phyloP scores from a whole-genome alignment of 1,140 invertebrate genomes.

The Bombus vancouverensis region DNA sequence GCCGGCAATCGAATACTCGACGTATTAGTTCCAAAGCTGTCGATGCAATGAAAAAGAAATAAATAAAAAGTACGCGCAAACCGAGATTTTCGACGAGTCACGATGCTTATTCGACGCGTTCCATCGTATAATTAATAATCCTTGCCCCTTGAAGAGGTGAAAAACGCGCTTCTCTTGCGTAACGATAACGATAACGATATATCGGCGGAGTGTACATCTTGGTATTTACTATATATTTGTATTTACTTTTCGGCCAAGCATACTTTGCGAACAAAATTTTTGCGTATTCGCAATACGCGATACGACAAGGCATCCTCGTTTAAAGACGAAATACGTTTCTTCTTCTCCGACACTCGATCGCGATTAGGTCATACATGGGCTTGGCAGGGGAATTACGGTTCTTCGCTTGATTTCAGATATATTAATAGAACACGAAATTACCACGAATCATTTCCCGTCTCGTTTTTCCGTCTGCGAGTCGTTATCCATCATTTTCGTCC shows the following conservation, averaged over 20 bases:
- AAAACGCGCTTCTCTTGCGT: not conserved
- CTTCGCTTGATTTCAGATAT: slow-evolving; percentile 75
- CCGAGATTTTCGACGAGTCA: slow-evolving; percentile 32
- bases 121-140: slow-evolving; percentile 35
- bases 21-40: slow-evolving; percentile 45
- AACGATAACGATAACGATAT: not conserved
- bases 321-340: not conserved
- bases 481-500: not conserved
- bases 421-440: slow-evolving; percentile 76
- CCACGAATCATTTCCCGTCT: slow-evolving; percentile 47
- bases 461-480: not conserved
- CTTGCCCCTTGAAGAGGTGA: slow-evolving; percentile 10
- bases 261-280: not conserved
- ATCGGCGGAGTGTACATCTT: not conserved
- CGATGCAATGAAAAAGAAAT: not conserved
- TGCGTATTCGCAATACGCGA: too few relatives aligned
- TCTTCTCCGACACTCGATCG: slow-evolving; percentile 27
- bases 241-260: not conserved
- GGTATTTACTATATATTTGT: too few relatives aligned
- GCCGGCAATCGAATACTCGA: slow-evolving; percentile 64
- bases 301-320: not conserved
- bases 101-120: not conserved
- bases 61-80: slow-evolving; percentile 4
- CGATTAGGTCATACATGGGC: slow-evolving; percentile 76
- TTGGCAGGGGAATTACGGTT: slow-evolving; percentile 70